Conservation (phyloP, 2,888 invertebrate species). For the Drosophila infuscata region DNA sequence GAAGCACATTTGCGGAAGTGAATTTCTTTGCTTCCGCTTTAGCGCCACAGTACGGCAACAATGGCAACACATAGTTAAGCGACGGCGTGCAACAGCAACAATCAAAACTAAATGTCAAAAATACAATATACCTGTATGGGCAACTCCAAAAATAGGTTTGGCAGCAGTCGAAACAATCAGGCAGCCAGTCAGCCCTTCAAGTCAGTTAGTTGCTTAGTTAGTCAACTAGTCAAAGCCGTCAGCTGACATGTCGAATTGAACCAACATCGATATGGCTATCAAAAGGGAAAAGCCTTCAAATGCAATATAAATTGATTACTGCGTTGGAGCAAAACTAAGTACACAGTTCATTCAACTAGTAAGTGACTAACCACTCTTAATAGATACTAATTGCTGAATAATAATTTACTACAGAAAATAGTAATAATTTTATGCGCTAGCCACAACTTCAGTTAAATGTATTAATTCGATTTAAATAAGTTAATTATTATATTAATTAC, state of each 20-base stretch:
- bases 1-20: constrained; percentile 71
- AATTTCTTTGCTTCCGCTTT: constrained; percentile 67
- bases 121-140: constrained; percentile 49
- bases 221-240: constrained; percentile 45
- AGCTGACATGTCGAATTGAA: constrained; percentile 26
- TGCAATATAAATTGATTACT: constrained; percentile 21
- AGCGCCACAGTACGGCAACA: constrained; percentile 43
- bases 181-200: constrained; percentile 27
- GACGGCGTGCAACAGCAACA: constrained; percentile 59
- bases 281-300: constrained; percentile 7
- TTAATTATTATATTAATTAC: background rate
- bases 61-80: constrained; percentile 33
- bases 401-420: background rate
- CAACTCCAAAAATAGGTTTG: constrained; percentile 7
- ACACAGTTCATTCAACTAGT: background rate
- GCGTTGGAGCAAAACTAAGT: background rate
- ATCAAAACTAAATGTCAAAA: constrained; percentile 67
- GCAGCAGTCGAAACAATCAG: constrained; percentile 26
- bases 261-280: constrained; percentile 7
- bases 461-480: background rate
- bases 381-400: background rate
- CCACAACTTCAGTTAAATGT: background rate
- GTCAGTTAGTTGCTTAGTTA: constrained; percentile 34
- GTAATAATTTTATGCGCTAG: background rate
- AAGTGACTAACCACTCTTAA: background rate